A percentile compares a stretch with the other conserved stretches of the same genome.
Evolutionary conservation across 2,113 vertebrate genomes (phyloP).

Genomic region (Labrus mixtus): DNA sequence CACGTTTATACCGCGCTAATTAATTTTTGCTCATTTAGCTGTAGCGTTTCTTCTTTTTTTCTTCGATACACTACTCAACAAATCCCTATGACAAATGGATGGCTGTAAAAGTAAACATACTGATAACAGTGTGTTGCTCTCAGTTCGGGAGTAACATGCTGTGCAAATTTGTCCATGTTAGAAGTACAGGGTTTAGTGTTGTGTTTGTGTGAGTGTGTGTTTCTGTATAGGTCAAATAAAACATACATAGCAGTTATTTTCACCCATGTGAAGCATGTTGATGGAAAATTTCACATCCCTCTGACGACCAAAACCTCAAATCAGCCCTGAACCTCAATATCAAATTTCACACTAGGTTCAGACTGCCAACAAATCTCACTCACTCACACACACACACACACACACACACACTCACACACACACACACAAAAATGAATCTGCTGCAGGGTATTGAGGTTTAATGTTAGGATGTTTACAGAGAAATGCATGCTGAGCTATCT

Average conservation of each 20-base stretch:
- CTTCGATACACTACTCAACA: background rate
- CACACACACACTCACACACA: background rate
- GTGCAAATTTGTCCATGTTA: slow-evolving; percentile 43
- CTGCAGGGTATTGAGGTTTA: background rate
- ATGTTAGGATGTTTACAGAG: slow-evolving; percentile 1
- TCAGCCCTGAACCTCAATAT: slow-evolving; percentile 19
- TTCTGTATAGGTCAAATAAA: slow-evolving; percentile 36
- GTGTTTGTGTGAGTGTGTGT: background rate
- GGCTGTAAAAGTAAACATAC: slow-evolving; percentile 19
- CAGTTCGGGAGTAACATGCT: slow-evolving; percentile 31
- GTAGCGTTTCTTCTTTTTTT: too few species aligned
- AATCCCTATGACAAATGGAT: slow-evolving; percentile 48
- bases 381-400: slow-evolving; percentile 10
- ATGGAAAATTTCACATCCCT: slow-evolving; percentile 42
- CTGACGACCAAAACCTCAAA: slow-evolving; percentile 40
- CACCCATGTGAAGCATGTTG: slow-evolving; percentile 41
- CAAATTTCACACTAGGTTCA: slow-evolving; percentile 38
- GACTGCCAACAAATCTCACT: background rate
- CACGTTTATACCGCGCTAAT: too few species aligned
- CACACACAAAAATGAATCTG: slow-evolving; percentile 2
- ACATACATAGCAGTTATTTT: slow-evolving; percentile 38
- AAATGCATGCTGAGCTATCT: background rate
- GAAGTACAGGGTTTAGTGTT: slow-evolving; percentile 25
- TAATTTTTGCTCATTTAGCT: too few species aligned
- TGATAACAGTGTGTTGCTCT: slow-evolving; percentile 17